Percentiles rank a stretch among this genome's conserved stretches.
Evolutionary conservation across 2,888 invertebrate genomes (phyloP).

Genomic region (Sarcophaga caerulescens): DNA sequence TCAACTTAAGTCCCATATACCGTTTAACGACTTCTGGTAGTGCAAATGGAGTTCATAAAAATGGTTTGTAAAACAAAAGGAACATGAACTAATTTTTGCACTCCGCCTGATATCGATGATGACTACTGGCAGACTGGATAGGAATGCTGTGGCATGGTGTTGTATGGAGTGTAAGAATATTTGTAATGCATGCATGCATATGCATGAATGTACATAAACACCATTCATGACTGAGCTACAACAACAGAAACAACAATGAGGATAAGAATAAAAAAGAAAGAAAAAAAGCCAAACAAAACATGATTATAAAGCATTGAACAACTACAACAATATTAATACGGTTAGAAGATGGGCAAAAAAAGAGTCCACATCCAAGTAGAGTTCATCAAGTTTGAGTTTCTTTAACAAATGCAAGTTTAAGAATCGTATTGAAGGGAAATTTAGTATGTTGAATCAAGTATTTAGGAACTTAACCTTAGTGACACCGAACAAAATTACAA

Average conservation of each 20-base stretch:
- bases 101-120: constrained; percentile 47
- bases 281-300: neutral
- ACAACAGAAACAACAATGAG: neutral
- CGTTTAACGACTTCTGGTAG: too few relatives aligned
- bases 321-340: neutral
- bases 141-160: neutral
- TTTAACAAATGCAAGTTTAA: constrained; percentile 14
- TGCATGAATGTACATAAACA: constrained; percentile 31
- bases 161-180: neutral
- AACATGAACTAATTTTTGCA: constrained; percentile 55
- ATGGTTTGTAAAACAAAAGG: neutral
- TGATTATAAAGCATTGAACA: constrained; percentile 24
- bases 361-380: constrained; percentile 19
- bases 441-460: neutral
- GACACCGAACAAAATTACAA: too few relatives aligned
- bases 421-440: neutral
- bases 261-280: neutral
- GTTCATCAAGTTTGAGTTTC: neutral
- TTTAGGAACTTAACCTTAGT: too few relatives aligned
- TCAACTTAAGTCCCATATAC: too few relatives aligned
- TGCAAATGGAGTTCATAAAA: neutral
- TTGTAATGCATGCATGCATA: neutral
- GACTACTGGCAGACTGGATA: constrained; percentile 7
- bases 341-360: constrained; percentile 16
- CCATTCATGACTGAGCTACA: constrained; percentile 27